phyloP scores from a whole-genome alignment of 2,888 invertebrate species.

The Zootermopsis nevadensis region DNA sequence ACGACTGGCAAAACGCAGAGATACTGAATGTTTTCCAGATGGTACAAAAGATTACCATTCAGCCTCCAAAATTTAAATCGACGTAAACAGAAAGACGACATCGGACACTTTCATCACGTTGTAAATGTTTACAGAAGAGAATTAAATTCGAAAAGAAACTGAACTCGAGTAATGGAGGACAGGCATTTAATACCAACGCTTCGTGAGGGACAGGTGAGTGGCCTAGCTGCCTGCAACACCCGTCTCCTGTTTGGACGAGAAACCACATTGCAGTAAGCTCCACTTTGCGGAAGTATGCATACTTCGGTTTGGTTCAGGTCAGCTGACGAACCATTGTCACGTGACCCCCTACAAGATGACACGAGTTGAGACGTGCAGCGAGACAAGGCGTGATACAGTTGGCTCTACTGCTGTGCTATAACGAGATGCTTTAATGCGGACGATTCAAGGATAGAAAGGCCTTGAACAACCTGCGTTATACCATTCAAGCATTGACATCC shows the following conservation, averaged over 20 bases:
- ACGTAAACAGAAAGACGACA: no score
- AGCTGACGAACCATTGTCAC: conserved; percentile 35
- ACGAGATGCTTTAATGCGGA: background rate
- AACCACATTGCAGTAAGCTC: conserved; percentile 3
- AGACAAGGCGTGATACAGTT: conserved; percentile 19
- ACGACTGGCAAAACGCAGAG: no score
- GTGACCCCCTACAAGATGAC: conserved; percentile 24
- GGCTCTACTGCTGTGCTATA: background rate
- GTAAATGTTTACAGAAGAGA: no score
- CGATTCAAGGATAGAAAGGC: no score
- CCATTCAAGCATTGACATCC: no score
- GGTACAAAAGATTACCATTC: no score
- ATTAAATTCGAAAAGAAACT: no score
- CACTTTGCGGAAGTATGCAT: conserved; percentile 27
- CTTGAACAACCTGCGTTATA: no score
- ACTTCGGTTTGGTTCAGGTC: conserved; percentile 24
- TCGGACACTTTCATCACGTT: no score
- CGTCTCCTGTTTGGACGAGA: background rate
- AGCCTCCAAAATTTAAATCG: no score
- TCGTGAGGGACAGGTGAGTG: conserved; percentile 1
- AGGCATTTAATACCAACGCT: background rate
- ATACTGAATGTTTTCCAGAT: no score
- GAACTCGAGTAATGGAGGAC: no score
- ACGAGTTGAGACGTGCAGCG: conserved; percentile 15
- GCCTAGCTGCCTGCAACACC: background rate